A percentile compares a stretch with the other conserved stretches of the same genome.
phyloP scores from a whole-genome alignment of 2,797 vertebrate genomes.

The Brotula barbata region DNA sequence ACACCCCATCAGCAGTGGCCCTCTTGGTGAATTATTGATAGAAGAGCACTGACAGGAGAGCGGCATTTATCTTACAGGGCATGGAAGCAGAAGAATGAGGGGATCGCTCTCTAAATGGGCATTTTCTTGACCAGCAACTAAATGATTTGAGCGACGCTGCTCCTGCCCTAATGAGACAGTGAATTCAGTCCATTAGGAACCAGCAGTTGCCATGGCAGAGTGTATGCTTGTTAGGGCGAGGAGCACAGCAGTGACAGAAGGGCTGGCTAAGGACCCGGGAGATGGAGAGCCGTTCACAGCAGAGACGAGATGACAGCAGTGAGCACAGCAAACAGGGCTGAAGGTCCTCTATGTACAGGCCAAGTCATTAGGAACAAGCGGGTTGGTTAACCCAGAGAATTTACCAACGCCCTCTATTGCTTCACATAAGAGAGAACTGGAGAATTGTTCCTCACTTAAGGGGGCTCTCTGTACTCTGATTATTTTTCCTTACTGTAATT shows the following conservation, averaged over 20 bases:
- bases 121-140: constrained; percentile 61
- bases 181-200: constrained; percentile 66
- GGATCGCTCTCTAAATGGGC: constrained; percentile 54
- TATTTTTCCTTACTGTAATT: no score
- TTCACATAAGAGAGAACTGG: not conserved
- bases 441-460: not conserved
- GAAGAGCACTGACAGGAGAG: constrained; percentile 45
- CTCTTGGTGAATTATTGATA: constrained; percentile 75
- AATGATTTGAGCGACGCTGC: constrained; percentile 62
- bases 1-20: constrained; percentile 57
- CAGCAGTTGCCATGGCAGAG: constrained; percentile 37
- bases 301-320: constrained; percentile 12
- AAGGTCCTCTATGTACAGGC: constrained; percentile 22
- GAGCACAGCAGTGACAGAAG: constrained; percentile 47
- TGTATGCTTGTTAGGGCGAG: constrained; percentile 52
- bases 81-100: constrained; percentile 17
- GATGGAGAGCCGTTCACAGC: constrained; percentile 36
- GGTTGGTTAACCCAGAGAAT: constrained; percentile 25
- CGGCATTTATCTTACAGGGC: constrained; percentile 8
- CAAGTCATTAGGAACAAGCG: constrained; percentile 40
- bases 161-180: constrained; percentile 60
- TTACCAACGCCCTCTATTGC: no score
- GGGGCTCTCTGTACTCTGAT: no score
- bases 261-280: constrained; percentile 49
- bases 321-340: constrained; percentile 27